phyloP scores from a whole-genome alignment of 2,113 vertebrate species.

The Tympanuchus pallidicinctus region DNA sequence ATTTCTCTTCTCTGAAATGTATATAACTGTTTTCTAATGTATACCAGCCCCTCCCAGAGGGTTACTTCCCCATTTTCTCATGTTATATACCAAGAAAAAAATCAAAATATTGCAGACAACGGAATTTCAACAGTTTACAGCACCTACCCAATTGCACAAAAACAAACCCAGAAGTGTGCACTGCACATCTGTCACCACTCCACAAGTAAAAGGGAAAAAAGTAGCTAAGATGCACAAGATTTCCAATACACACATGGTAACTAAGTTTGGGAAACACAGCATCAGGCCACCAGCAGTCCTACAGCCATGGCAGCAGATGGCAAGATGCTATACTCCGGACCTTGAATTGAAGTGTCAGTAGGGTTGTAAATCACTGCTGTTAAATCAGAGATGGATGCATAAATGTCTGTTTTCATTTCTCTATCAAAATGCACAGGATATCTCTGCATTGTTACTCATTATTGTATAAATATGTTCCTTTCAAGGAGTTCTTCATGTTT shows the following conservation, averaged over 20 bases:
- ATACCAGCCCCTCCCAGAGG: not conserved
- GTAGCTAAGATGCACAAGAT: not conserved
- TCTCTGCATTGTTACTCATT: not conserved
- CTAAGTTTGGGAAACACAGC: constrained; percentile 4
- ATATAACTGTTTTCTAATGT: not conserved
- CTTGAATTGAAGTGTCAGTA: constrained; percentile 46
- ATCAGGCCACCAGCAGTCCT: not conserved
- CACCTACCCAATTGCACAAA: not conserved
- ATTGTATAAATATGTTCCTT: not conserved
- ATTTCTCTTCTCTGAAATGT: not conserved
- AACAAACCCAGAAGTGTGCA: not conserved
- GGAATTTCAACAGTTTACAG: constrained; percentile 27
- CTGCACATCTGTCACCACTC: constrained; percentile 13
- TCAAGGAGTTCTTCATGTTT: not conserved
- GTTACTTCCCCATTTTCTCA: not conserved
- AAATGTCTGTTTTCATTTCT: constrained; percentile 9
- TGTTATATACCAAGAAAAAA: not conserved
- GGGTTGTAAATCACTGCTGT: constrained; percentile 48
- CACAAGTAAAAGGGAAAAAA: not conserved
- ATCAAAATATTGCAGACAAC: not conserved
- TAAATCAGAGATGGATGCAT: constrained; percentile 4
- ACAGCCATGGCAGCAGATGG: constrained; percentile 59
- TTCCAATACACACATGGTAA: not conserved
- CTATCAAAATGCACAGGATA: not conserved
- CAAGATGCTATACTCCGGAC: constrained; percentile 41